These are phyloP conservation scores for Lepidurus couesii DNA, from an alignment of 1,140 invertebrate genomes.

Conservation along the genomic window DNA sequence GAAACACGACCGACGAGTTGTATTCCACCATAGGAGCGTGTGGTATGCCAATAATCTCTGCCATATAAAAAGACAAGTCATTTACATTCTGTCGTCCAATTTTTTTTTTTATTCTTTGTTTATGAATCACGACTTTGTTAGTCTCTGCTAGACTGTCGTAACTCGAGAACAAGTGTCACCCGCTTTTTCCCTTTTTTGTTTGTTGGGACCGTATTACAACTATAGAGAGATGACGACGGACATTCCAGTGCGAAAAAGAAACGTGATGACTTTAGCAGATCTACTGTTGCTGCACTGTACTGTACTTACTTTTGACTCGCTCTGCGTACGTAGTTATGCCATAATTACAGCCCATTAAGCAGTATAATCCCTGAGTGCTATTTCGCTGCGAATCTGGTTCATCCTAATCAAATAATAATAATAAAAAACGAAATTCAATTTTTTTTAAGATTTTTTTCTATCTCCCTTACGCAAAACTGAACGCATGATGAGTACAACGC, in stretches of 20 bases:
- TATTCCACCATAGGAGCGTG: constrained; percentile 67
- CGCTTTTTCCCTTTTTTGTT: background rate
- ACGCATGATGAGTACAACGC: background rate
- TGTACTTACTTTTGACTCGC: background rate
- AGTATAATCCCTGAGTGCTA: constrained; percentile 15
- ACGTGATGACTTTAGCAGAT: background rate
- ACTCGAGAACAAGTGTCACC: constrained; percentile 15
- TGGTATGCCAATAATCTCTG: constrained; percentile 61
- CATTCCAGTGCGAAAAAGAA: constrained; percentile 3
- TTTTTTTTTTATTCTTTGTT: background rate
- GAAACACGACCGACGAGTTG: constrained; percentile 65
- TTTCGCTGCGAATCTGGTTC: background rate
- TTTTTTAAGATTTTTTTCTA: background rate
- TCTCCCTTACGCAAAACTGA: background rate
- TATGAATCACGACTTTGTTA: constrained; percentile 25
- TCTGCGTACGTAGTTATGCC: constrained; percentile 17
- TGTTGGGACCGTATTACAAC: too few relatives aligned
- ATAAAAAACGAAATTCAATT: background rate
- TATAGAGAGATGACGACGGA: background rate
- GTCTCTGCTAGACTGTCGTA: constrained; percentile 4
- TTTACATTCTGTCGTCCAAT: background rate
- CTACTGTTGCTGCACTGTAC: too few relatives aligned
- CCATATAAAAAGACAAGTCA: constrained; percentile 9
- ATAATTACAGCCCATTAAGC: constrained; percentile 14
- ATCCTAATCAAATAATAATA: background rate